Base-by-base conservation (phyloP, 2,888 invertebrate species). In the Tricholauxania praeusta region DNA sequence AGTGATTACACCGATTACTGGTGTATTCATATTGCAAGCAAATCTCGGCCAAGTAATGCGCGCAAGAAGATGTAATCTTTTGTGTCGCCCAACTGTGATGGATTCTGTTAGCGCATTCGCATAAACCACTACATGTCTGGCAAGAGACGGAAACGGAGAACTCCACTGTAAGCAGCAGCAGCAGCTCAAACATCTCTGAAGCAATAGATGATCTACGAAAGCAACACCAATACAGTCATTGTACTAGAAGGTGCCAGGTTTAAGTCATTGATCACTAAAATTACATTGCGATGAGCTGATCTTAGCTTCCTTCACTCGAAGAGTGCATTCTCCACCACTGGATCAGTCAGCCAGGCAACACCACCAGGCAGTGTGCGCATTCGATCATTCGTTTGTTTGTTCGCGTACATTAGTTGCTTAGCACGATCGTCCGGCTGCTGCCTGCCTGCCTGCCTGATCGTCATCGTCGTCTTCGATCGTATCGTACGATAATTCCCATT, bases 401-500 rank as follows among this genome's bases (percentile, higher is more conserved):
- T 69, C 69, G 39, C 39, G 39, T 39, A 39, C 39, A 39, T 39
- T 39, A 10, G 39, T 15, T 17, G 55, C 48, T 49, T 47, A 12
- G 12, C 53, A 63, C 59, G 66, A 39, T n/a, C 51, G 39, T 15
- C 52, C 59, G 14, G 22, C 14, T 39, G 39, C 39, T 39, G 10
- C 1, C 39, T 39, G 22, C 48, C 14, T 19, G 48, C 12, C 52
- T n/a, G 51, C 28, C 49, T 8, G 19, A 49, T 57, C 53, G 67
- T 72, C 80, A 79, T 80, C 78, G 67, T 72, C 80, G 79, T 80
- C 78, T 78, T 80, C 79, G 82, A 86, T 86, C 82, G 82, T 81
- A 78, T 82, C 80, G 80, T 80, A 83, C 81, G 87, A 86, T 86
- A 85, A 87, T 86, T 85, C 83, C 83, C 85, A 87, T 87, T 87